Evolutionary conservation across 2,888 invertebrate species (phyloP).

Genomic region (Hirtodrosophila histrioides): DNA sequence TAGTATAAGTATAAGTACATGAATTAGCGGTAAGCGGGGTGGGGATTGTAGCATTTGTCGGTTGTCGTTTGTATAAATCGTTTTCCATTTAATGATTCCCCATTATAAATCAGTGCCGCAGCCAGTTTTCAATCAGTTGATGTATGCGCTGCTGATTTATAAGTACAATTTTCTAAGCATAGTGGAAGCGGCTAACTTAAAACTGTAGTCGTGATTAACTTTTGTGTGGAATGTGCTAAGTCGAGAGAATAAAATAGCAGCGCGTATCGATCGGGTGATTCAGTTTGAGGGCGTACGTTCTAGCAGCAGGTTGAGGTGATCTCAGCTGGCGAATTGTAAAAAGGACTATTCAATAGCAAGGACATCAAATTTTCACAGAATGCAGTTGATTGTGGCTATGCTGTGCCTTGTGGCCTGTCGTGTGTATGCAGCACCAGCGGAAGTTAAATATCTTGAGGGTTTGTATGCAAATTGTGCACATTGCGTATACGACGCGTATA

Average conservation of each 20-base stretch:
- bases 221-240: slow-evolving; percentile 37
- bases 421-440: slow-evolving; percentile 27
- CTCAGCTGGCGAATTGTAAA: background rate
- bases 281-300: slow-evolving; percentile 53
- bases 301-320: slow-evolving; percentile 22
- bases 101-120: slow-evolving; percentile 56
- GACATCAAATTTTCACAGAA: slow-evolving; percentile 10
- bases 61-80: slow-evolving; percentile 11
- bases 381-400: slow-evolving; percentile 40
- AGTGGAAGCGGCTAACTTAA: slow-evolving; percentile 34
- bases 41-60: background rate
- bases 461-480: background rate
- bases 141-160: slow-evolving; percentile 44
- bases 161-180: slow-evolving; percentile 38
- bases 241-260: slow-evolving; percentile 64
- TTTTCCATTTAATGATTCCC: slow-evolving; percentile 55
- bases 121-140: slow-evolving; percentile 67
- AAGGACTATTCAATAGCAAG: slow-evolving; percentile 12
- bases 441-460: slow-evolving; percentile 36
- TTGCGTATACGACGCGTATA: slow-evolving; percentile 17
- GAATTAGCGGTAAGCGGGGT: background rate
- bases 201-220: slow-evolving; percentile 3
- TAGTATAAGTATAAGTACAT: background rate
- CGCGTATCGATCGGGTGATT: slow-evolving; percentile 18
- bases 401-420: slow-evolving; percentile 50